Evolutionary conservation across 2,888 invertebrate genomes (phyloP).

Genomic region (Cerastoderma edule): DNA sequence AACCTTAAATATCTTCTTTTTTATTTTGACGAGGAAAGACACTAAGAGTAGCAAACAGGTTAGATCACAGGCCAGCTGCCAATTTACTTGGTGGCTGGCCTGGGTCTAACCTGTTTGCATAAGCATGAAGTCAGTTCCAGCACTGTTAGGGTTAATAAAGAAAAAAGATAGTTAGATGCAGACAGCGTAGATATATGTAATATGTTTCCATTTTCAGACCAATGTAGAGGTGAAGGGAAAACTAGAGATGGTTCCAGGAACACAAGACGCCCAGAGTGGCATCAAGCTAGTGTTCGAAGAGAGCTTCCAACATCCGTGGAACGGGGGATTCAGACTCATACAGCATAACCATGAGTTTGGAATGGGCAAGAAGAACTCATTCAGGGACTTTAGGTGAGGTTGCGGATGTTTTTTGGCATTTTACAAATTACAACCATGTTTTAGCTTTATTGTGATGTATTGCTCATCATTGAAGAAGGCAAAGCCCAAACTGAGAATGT

Average conservation of each 20-base stretch:
- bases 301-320: slow-evolving; percentile 39
- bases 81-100: too few species aligned
- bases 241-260: background rate
- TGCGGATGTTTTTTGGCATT: background rate
- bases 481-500: background rate
- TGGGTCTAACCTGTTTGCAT: background rate
- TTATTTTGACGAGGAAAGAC: background rate
- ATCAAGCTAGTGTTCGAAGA: background rate
- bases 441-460: too few species aligned
- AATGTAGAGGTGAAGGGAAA: slow-evolving; percentile 16
- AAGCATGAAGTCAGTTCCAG: background rate
- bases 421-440: too few species aligned
- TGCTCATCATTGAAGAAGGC: background rate
- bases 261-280: background rate
- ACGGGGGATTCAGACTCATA: slow-evolving; percentile 33
- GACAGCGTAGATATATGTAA: background rate
- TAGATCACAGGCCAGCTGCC: too few species aligned
- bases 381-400: slow-evolving; percentile 36
- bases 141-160: background rate
- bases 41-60: background rate
- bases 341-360: slow-evolving; percentile 7
- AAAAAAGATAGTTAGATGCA: background rate
- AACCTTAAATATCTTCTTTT: too few species aligned
- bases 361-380: slow-evolving; percentile 12
- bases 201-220: background rate